Percentiles rank a stretch among this genome's conserved stretches.
Conservation (phyloP, 92 coral and sea anemone species). For the Virgularia gustaviana region DNA sequence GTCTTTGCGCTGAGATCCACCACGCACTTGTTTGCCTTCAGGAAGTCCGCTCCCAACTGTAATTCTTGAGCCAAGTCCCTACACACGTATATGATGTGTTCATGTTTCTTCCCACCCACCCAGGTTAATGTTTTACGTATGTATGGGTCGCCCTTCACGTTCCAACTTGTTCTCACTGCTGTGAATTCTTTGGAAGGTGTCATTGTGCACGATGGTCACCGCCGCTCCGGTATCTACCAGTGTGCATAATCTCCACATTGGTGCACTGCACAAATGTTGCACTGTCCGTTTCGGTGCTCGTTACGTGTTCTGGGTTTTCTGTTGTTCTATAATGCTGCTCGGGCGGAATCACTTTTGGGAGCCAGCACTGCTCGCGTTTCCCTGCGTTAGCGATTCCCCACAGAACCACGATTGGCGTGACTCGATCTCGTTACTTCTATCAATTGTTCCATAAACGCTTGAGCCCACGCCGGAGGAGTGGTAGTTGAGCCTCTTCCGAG, state of each 20-base stretch:
- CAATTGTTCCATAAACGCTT: too few relatives aligned
- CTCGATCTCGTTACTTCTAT: too few relatives aligned
- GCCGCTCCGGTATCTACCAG: conserved; percentile 31
- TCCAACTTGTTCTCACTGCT: background rate
- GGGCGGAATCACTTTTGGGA: too few relatives aligned
- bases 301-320: too few relatives aligned
- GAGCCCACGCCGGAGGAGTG: too few relatives aligned
- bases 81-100: conserved; percentile 1
- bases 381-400: too few relatives aligned
- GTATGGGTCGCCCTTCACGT: conserved; percentile 7
- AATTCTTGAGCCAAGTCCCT: conserved; percentile 16
- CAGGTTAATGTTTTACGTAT: background rate
- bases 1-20: too few relatives aligned
- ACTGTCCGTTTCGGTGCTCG: background rate
- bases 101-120: background rate
- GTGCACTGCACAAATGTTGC: background rate
- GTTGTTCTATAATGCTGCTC: too few relatives aligned
- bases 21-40: conserved; percentile 14
- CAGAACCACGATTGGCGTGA: too few relatives aligned
- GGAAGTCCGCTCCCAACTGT: conserved; percentile 18
- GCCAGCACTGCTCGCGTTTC: too few relatives aligned
- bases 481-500: too few relatives aligned
- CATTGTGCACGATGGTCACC: conserved; percentile 22
- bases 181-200: conserved; percentile 7
- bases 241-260: too few relatives aligned